phyloP scores from a whole-genome alignment of 2,888 invertebrate genomes.

The Gortyna flavago region DNA sequence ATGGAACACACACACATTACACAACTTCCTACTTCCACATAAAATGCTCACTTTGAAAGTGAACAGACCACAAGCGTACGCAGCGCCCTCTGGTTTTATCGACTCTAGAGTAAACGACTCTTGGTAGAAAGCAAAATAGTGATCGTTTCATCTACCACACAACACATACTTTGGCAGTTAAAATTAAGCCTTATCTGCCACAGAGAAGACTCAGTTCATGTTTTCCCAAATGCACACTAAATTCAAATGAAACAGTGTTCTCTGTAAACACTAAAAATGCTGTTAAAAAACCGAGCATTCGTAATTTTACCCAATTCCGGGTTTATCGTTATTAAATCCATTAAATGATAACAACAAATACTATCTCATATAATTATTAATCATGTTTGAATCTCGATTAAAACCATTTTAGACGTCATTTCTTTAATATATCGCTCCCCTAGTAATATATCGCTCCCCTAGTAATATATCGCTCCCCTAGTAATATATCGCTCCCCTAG shows the following conservation, averaged over 20 bases:
- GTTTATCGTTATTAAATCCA: slow-evolving; percentile 1
- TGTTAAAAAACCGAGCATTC: background rate
- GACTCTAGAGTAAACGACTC: background rate
- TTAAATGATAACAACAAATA: slow-evolving; percentile 18
- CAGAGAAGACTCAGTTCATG: no score
- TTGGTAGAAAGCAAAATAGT: background rate
- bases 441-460: no score
- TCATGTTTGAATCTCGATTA: slow-evolving; percentile 5
- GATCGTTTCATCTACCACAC: background rate
- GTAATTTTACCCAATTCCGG: background rate
- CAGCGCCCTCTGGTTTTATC: slow-evolving; percentile 44
- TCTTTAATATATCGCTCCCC: no score
- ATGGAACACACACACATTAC: slow-evolving; percentile 15
- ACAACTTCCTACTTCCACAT: background rate
- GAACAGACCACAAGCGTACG: slow-evolving; percentile 28
- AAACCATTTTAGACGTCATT: background rate
- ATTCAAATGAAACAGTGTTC: background rate
- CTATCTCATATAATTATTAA: slow-evolving; percentile 3
- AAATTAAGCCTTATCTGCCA: background rate
- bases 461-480: no score
- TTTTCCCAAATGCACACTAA: background rate
- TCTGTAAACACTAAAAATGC: background rate
- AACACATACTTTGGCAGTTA: background rate
- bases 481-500: no score
- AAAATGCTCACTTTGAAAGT: background rate